Percentiles rank a stretch among this genome's conserved stretches.
Evolutionary conservation across 2,113 vertebrate genomes (phyloP).

Genomic region (Lamprotornis superbus): DNA sequence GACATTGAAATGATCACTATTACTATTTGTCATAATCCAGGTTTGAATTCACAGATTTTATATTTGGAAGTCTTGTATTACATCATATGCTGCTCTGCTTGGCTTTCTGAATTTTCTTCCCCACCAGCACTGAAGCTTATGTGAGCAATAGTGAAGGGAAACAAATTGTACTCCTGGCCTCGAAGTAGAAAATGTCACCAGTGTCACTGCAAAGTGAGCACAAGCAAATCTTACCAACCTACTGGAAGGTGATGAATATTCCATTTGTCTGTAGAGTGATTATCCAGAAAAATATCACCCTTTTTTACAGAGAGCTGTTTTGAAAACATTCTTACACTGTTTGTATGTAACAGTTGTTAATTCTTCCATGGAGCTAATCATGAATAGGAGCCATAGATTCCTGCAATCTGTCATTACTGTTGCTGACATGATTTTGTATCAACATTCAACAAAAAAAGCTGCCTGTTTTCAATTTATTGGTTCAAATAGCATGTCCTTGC

Average conservation of each 20-base stretch:
- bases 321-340: constrained; percentile 29
- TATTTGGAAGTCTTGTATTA: not conserved
- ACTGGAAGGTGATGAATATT: not conserved
- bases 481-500: constrained; percentile 25
- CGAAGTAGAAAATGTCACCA: not conserved
- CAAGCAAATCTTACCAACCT: not conserved
- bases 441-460: constrained; percentile 15
- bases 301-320: constrained; percentile 32
- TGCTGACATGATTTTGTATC: constrained; percentile 47
- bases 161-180: not conserved
- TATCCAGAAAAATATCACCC: not conserved
- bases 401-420: constrained; percentile 54
- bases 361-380: constrained; percentile 43
- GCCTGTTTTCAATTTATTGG: constrained; percentile 14
- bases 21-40: not conserved
- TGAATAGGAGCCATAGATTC: constrained; percentile 17
- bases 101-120: not conserved
- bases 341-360: constrained; percentile 54
- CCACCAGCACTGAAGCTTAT: not conserved
- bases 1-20: not conserved
- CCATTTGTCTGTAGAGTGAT: constrained; percentile 16
- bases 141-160: not conserved
- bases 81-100: not conserved
- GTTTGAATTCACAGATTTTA: not conserved
- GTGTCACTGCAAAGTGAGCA: not conserved